Percentiles rank a stretch among this genome's conserved stretches.
phyloP scores from a whole-genome alignment of 2,797 vertebrate species.

The Pantherophis alleghaniensis region DNA sequence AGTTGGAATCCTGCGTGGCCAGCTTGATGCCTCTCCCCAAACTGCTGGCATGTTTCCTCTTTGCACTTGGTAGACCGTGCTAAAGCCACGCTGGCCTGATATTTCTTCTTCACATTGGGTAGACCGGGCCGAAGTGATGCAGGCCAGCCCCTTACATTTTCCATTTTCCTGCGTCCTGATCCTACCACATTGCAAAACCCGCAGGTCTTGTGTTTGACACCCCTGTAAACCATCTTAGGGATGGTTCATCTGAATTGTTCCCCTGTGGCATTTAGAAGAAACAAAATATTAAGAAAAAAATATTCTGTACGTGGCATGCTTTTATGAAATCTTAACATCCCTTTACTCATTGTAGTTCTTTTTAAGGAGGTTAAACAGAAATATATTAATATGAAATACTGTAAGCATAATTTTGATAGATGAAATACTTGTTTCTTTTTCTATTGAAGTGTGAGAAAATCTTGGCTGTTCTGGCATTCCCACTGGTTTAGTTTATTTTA shows the following conservation, averaged over 20 bases:
- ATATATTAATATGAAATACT: slow-evolving; percentile 47
- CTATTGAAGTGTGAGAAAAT: slow-evolving; percentile 38
- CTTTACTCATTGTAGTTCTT: background rate
- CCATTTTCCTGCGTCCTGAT: no score
- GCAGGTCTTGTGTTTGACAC: no score
- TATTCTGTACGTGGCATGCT: background rate
- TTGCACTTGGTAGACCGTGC: no score
- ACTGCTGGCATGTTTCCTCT: no score
- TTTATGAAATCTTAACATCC: background rate
- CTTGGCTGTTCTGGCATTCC: slow-evolving; percentile 27
- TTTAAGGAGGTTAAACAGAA: slow-evolving; percentile 23
- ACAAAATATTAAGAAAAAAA: background rate
- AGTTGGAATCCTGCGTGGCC: background rate
- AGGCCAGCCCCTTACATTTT: no score
- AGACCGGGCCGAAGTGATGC: no score
- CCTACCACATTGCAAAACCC: no score
- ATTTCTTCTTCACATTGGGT: no score
- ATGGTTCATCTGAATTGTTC: background rate
- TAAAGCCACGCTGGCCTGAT: no score
- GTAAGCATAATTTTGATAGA: slow-evolving; percentile 26
- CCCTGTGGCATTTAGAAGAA: background rate
- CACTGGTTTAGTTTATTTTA: background rate
- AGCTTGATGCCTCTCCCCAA: no score
- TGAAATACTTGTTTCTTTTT: slow-evolving; percentile 40
- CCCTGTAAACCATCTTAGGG: background rate